Percentiles rank a stretch among this genome's conserved stretches.
phyloP scores from a whole-genome alignment of 2,888 invertebrate species.

The Ichneumoninae sp. region DNA sequence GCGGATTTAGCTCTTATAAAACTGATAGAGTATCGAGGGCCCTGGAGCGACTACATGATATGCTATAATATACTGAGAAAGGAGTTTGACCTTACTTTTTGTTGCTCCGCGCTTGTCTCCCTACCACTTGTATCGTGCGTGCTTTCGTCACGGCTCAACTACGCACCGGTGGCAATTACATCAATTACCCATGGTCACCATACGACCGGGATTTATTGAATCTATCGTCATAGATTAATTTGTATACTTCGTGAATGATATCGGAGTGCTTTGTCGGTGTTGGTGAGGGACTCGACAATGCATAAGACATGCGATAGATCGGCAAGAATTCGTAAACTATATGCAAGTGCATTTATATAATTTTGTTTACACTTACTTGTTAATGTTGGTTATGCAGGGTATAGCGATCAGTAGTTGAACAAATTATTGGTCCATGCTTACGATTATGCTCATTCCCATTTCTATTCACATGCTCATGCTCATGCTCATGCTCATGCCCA shows the following conservation, averaged over 20 bases:
- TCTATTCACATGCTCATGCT: no score
- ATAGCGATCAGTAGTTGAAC: no score
- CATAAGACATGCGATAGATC: not conserved
- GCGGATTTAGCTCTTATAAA: slow-evolving; percentile 20
- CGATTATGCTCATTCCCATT: no score
- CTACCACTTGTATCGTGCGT: slow-evolving; percentile 25
- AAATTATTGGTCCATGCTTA: no score
- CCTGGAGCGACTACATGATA: not conserved
- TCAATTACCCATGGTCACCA: slow-evolving; percentile 49
- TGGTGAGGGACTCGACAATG: slow-evolving; percentile 8
- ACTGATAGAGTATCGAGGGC: slow-evolving; percentile 28
- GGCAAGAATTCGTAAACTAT: not conserved
- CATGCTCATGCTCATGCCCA: no score
- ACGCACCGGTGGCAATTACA: slow-evolving; percentile 53
- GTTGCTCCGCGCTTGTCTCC: slow-evolving; percentile 22
- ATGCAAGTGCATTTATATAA: not conserved
- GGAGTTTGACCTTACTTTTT: slow-evolving; percentile 44
- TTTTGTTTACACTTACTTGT: not conserved
- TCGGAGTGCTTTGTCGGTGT: slow-evolving; percentile 37
- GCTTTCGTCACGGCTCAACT: slow-evolving; percentile 58
- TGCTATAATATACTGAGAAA: not conserved
- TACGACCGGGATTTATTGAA: slow-evolving; percentile 52
- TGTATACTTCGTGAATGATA: slow-evolving; percentile 31
- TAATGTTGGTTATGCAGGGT: not conserved
- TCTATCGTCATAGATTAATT: slow-evolving; percentile 55